Evolutionary conservation across 92 coral and sea anemone species (phyloP), one percentile per base, ranked within the genome.

Genomic region (Epizoanthus ramosus): DNA sequence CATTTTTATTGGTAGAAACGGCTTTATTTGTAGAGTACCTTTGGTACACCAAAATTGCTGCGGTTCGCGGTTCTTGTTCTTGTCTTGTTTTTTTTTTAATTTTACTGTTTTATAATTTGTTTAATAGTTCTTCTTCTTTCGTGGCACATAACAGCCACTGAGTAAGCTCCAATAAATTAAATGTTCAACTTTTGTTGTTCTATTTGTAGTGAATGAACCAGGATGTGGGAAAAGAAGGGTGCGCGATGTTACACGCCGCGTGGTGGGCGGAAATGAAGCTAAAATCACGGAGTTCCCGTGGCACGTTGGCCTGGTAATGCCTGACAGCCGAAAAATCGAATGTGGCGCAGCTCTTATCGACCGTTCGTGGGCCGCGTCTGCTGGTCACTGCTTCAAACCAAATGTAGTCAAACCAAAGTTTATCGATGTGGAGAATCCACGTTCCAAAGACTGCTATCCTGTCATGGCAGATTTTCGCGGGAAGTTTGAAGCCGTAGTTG

Each of bases 401-500:
- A 3, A 21, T n/a, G 35, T 63, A 12, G 5, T 23, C 4, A 63
- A 63, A 63, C 68, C 68, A 63, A 63, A 63, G 28, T 63, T 63
- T 23, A 21, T 63, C 16, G 68, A 63, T 6, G 68, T 22, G 28
- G 68, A 63, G 0, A 63, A 63, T 12, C 15, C 68, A 14, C 68
- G 68, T 35, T 63, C 68, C 15, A 12, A 25, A 63, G 68, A 63
- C 22, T 63, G 68, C 68, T 63, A 63, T 23, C 68, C 68, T n/a
- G 68, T 63, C 23, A 63, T 63, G 35, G 13, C 68, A n/a, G 3
- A 63, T 14, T 63, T 63, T 63, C 68, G 10, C 15, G 68, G 68
- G 15, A 63, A n/a, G 68, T 63, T 63, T 22, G 28, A 63, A 22
- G 68, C 68, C 28, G 68, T 63, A 63, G 9, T 63, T 63, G 68